phyloP scores from a whole-genome alignment of 2,113 vertebrate genomes.

The Xiphophorus hellerii region DNA sequence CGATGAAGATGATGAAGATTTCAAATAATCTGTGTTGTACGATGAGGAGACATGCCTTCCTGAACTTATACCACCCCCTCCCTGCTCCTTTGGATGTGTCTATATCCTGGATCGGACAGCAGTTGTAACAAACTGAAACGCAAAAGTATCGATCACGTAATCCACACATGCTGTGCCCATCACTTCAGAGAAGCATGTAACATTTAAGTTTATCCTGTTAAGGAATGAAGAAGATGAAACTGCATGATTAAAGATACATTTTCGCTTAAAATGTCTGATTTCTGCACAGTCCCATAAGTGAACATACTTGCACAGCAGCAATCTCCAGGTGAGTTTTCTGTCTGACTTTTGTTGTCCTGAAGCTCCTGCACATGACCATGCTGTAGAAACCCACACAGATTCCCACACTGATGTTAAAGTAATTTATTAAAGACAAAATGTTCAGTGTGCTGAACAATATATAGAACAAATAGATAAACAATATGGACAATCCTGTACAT shows the following conservation, averaged over 20 bases:
- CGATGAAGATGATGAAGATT: slow-evolving; percentile 92
- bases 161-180: background rate
- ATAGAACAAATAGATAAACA: too few relatives aligned
- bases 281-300: too few relatives aligned
- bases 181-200: background rate
- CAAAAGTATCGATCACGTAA: background rate
- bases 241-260: too few relatives aligned
- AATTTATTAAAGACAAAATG: too few relatives aligned
- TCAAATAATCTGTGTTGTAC: slow-evolving; percentile 91
- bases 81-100: slow-evolving; percentile 81
- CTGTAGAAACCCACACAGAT: slow-evolving; percentile 7
- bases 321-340: slow-evolving; percentile 75
- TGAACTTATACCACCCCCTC: slow-evolving; percentile 86
- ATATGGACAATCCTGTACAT: too few relatives aligned
- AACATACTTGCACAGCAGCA: slow-evolving; percentile 86
- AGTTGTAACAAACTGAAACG: slow-evolving; percentile 82
- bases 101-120: slow-evolving; percentile 82
- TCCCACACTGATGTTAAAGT: too few relatives aligned
- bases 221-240: too few relatives aligned
- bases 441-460: too few relatives aligned
- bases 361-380: slow-evolving; percentile 21
- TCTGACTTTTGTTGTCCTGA: background rate
- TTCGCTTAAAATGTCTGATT: too few relatives aligned
- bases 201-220: too few relatives aligned
- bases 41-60: slow-evolving; percentile 85